These are phyloP conservation scores for Coenonympha arcania DNA, from an alignment of 2,888 invertebrate species.

Conservation along the genomic window DNA sequence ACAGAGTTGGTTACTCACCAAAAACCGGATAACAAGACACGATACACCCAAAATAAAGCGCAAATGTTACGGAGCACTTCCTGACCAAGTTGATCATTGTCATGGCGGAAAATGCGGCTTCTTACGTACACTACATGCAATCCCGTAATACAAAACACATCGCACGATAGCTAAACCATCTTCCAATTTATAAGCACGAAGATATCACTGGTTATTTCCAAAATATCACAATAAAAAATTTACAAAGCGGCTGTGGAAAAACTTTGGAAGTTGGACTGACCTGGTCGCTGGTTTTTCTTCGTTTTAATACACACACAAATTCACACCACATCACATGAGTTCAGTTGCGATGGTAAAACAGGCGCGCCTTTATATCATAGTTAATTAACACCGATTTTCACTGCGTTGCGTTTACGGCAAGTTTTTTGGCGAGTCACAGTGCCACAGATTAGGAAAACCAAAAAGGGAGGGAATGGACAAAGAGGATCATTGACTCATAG, in stretches of 20 bases:
- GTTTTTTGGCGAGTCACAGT: too few species aligned
- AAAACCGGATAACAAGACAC: slow-evolving; percentile 56
- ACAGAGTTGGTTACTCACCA: slow-evolving; percentile 47
- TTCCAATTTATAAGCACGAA: slow-evolving; percentile 46
- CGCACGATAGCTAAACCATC: slow-evolving; percentile 56
- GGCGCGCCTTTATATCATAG: too few species aligned
- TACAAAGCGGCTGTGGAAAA: slow-evolving; percentile 65
- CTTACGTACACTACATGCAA: slow-evolving; percentile 52
- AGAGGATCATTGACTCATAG: too few species aligned
- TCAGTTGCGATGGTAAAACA: too few species aligned
- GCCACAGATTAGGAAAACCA: too few species aligned
- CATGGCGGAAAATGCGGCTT: slow-evolving; percentile 65
- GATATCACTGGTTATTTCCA: slow-evolving; percentile 55
- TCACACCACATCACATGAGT: too few species aligned
- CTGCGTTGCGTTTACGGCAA: too few species aligned
- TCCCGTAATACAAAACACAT: slow-evolving; percentile 50
- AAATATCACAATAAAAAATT: slow-evolving; percentile 56
- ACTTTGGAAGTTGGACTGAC: too few species aligned
- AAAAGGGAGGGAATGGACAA: too few species aligned
- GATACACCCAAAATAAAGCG: slow-evolving; percentile 64
- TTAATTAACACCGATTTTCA: too few species aligned
- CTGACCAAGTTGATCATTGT: slow-evolving; percentile 61
- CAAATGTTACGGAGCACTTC: slow-evolving; percentile 58
- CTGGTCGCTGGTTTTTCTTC: too few species aligned
- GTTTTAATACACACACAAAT: too few species aligned